phyloP scores from a whole-genome alignment of 2,113 vertebrate genomes.

The Zapornia atra region DNA sequence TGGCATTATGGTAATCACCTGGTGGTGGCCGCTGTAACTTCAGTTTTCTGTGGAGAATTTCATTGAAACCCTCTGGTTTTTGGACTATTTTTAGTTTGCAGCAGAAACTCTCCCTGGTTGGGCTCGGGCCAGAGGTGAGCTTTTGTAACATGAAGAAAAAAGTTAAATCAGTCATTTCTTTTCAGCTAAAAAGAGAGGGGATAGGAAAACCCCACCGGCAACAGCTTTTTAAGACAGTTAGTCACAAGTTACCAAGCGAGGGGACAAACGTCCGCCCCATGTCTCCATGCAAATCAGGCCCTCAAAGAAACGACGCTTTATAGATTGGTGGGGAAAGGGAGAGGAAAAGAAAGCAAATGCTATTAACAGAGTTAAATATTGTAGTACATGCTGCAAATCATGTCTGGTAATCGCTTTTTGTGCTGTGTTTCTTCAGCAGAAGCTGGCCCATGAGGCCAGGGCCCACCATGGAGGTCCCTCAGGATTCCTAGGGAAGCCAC shows the following conservation, averaged over 20 bases:
- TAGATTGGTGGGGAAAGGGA: background rate
- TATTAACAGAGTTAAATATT: background rate
- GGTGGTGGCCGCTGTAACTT: constrained; percentile 29
- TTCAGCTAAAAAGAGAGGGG: background rate
- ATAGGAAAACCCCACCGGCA: background rate
- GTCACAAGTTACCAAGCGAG: background rate
- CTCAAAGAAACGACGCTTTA: background rate
- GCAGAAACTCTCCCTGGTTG: background rate
- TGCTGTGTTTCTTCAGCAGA: background rate
- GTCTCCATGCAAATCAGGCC: background rate
- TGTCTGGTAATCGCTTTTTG: background rate
- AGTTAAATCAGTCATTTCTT: background rate
- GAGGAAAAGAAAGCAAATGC: background rate
- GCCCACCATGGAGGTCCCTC: accelerated
- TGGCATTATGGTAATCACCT: background rate
- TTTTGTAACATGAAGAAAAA: background rate
- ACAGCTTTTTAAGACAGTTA: background rate
- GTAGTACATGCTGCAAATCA: background rate
- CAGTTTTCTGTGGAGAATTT: background rate
- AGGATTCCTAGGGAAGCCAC: background rate
- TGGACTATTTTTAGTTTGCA: background rate
- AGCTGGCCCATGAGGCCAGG: background rate
- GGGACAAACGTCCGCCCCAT: background rate
- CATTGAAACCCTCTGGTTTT: background rate
- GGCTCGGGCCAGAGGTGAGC: background rate